Base-by-base conservation (phyloP, 2,888 invertebrate species). In the Eulithis testata region DNA sequence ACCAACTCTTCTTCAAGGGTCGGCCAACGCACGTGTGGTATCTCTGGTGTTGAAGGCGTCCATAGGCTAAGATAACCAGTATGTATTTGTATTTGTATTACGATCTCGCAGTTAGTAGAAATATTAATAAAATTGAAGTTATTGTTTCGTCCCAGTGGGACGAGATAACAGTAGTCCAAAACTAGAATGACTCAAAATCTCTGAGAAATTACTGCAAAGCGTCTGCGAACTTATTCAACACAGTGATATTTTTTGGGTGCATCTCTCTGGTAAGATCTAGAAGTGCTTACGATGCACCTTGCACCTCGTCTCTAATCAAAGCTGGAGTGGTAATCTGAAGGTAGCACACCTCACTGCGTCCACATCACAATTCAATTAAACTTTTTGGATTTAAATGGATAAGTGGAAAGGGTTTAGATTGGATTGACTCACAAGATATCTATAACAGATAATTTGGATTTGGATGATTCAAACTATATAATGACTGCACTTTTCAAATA, bases 331-430 rank as follows among this genome's bases (percentile, higher is more conserved):
- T 65, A 64, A 69, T 66, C 60, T 64, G 47, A 11, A 52, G 58
- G 66, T 57, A 50, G 58, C 70, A 65, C 73, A 68, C 72, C 61
- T 66, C 68, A 51, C 64, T 70, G 73, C 60, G 40, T 63, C 54
- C 60, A 56, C 69, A 69, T 72, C 72, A 71, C 66, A 68, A 71
- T 68, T 63, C 43, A 54, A 63, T 60, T 59, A 44, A 66, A 60
- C 62, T 63, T 53, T 57, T 70, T 63, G 60, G 43, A 55, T 68
- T 65, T 68, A 65, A 68, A 60, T 57, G 61, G 45, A 53, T 68
- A 59, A 55, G 43, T 61, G 60, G 56, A 58, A 58, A 27, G 52
- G n/a, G 52, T 21, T 59, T 56, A 47, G 56, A 52, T 54, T 21
- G 63, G 47, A 59, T 60, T 51, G 44, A 53, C 36, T 54, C 12